Evolutionary conservation across 2,113 vertebrate species (phyloP), one percentile per base, ranked within the genome.

Genomic region (Mola mola): DNA sequence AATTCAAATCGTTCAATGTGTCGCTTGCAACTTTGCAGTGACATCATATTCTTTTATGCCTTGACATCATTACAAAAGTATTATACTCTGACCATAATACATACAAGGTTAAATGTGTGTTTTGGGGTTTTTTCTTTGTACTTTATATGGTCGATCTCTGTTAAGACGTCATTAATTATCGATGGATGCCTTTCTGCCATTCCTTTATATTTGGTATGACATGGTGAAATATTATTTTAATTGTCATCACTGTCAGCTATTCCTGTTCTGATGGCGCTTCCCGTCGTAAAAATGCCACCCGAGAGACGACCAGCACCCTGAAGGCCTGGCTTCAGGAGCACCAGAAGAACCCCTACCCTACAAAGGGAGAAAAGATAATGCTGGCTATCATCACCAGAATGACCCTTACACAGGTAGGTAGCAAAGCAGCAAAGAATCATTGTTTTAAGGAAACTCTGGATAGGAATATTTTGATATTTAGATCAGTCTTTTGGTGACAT

Each of bases 241-340:
- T 7, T 22, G 1, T 68, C 4, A 21, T n/a, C 25, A 28, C 53
- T 51, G 5, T 78, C 70, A 99, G 97, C 83, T 97, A 97, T 41
- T 93, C 94, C 9, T 91, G 94, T 26, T 91, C 96, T 75, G 96
- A 98, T 28, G 90, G 94, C 6, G 93, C 94, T 22, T 94, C 95
- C 0, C 89, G 97, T 20, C 93, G 96, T 40, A 98, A 98, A 82
- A 99, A 99, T 4, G 95, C 97, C 53, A 98, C 96, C 2, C 87
- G 96, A 0, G 97, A 99, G 87, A 99, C 96, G 8, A 99, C 97
- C 20, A 96, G 94, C 83, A 97, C 95, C 0, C 83, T 97, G 53
- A 97, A 97, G 84, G 94, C 95, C 40, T 97, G 95, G 95, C 90
- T 97, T 16, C 93, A 95, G 86, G 95, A 96, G 47, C 94, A 95